Evolutionary conservation across 2,797 vertebrate genomes (phyloP).

Genomic region (Cyclura pinguis): DNA sequence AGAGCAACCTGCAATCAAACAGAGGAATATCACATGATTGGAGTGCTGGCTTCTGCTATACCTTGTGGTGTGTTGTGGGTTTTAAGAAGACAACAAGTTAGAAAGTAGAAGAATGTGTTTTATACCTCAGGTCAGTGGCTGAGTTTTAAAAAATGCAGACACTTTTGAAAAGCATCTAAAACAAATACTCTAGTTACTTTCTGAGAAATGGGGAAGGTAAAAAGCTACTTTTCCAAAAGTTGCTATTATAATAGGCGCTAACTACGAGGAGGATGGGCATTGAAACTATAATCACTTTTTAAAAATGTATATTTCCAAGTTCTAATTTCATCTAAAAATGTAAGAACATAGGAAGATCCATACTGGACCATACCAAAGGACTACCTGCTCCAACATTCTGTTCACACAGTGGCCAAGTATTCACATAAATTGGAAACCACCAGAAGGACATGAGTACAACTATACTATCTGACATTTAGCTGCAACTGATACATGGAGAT

Average conservation of each 20-base stretch:
- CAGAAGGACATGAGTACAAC: too few relatives aligned
- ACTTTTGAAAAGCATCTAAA: neutral
- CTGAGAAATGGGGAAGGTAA: neutral
- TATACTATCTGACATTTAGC: too few relatives aligned
- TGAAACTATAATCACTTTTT: neutral
- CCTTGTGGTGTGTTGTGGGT: neutral
- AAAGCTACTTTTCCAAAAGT: neutral
- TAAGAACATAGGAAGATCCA: too few relatives aligned
- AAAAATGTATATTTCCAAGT: neutral
- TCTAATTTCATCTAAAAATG: neutral
- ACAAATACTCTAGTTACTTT: neutral
- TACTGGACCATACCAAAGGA: too few relatives aligned
- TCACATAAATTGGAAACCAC: too few relatives aligned
- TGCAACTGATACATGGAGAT: too few relatives aligned
- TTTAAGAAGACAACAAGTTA: neutral
- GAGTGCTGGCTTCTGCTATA: neutral
- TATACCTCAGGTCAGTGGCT: neutral
- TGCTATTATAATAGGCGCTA: neutral
- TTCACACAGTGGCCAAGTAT: too few relatives aligned
- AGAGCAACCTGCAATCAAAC: conserved; percentile 88
- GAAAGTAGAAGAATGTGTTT: neutral
- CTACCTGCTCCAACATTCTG: too few relatives aligned
- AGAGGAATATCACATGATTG: neutral
- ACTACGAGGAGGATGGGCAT: neutral
- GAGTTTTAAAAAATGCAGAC: neutral